Evolutionary conservation across 2,888 invertebrate species (phyloP).

Genomic region (Acanthosepion esculentum): DNA sequence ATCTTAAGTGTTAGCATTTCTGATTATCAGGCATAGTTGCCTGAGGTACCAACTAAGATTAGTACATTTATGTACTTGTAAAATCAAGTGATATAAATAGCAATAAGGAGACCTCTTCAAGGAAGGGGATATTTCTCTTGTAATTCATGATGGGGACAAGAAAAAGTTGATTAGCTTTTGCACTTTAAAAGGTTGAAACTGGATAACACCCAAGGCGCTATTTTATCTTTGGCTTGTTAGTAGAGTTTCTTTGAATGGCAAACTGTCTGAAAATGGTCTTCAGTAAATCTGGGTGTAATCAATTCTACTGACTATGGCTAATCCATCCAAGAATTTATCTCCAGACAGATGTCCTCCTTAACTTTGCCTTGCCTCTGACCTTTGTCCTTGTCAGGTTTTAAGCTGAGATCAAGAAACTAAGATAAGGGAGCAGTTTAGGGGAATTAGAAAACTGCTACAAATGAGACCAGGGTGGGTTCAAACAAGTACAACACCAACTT

Average conservation of each 20-base stretch:
- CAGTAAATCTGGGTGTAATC: not conserved
- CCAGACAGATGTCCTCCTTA: constrained; percentile 1
- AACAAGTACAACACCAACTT: not conserved
- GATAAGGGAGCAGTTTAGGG: not conserved
- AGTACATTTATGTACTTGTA: too few species aligned
- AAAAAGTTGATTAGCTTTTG: too few species aligned
- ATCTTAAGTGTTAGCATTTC: too few species aligned
- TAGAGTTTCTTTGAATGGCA: not conserved
- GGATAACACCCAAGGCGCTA: not conserved
- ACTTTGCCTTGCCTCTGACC: not conserved
- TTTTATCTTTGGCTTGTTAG: constrained; percentile 15
- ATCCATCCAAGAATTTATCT: constrained; percentile 21
- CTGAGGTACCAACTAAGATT: too few species aligned
- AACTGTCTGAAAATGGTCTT: constrained; percentile 21
- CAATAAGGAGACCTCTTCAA: too few species aligned
- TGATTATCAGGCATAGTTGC: too few species aligned
- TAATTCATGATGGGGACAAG: too few species aligned
- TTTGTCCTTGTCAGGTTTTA: constrained; percentile 23
- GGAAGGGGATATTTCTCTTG: too few species aligned
- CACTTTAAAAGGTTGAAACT: too few species aligned
- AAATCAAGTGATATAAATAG: too few species aligned
- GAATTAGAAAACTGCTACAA: not conserved
- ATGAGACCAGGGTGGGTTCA: not conserved
- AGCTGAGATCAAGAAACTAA: not conserved
- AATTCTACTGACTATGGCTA: not conserved